Conservation (phyloP, 2,888 invertebrate species). For the Augiades crinisus region DNA sequence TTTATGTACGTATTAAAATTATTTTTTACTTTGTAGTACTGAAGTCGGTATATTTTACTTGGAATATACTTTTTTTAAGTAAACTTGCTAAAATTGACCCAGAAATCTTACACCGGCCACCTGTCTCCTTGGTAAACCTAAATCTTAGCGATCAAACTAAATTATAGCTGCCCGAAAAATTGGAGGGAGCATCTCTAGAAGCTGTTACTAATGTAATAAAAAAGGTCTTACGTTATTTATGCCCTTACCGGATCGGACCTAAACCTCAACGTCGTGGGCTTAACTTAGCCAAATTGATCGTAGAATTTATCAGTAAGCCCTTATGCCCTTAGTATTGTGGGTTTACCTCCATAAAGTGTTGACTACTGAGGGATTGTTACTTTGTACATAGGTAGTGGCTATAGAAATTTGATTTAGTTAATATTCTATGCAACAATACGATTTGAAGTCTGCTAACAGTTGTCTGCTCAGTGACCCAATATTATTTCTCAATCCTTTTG, state of each 20-base stretch:
- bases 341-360: slow-evolving; percentile 17
- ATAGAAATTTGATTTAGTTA: background rate
- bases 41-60: background rate
- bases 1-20: too few relatives aligned
- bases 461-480: too few relatives aligned
- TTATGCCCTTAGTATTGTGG: slow-evolving; percentile 7
- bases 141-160: slow-evolving; percentile 2
- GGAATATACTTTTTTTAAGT: background rate
- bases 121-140: background rate
- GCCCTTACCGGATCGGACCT: slow-evolving; percentile 4
- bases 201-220: slow-evolving; percentile 11
- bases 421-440: too few relatives aligned
- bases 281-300: slow-evolving; percentile 23
- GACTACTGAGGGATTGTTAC: background rate
- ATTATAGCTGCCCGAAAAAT: slow-evolving; percentile 13
- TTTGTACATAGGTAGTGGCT: background rate
- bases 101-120: slow-evolving; percentile 2
- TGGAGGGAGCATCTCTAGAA: slow-evolving; percentile 4
- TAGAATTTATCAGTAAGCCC: slow-evolving; percentile 21
- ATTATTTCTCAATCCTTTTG: too few relatives aligned
- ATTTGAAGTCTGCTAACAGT: too few relatives aligned
- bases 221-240: slow-evolving; percentile 15
- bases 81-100: background rate
- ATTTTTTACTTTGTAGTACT: too few relatives aligned
- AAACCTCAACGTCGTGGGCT: slow-evolving; percentile 2